Percentiles rank a stretch among this genome's conserved stretches.
These are phyloP conservation scores for Agrotis exclamationis DNA, from an alignment of 2,888 invertebrate genomes.

Conservation along the genomic window DNA sequence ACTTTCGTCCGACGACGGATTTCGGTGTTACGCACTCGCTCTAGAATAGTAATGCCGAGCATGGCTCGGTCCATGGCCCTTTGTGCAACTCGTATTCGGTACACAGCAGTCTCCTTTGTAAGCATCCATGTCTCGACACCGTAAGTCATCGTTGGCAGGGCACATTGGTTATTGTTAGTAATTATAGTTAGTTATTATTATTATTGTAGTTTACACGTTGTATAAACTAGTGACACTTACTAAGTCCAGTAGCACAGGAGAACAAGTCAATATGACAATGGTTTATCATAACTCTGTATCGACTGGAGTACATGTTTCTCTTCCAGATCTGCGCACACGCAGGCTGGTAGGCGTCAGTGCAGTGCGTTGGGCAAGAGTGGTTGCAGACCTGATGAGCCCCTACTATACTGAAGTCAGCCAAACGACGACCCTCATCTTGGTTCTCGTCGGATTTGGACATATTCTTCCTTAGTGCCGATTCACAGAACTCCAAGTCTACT, in stretches of 20 bases:
- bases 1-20: too few relatives aligned
- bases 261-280: slow-evolving; percentile 87
- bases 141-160: too few relatives aligned
- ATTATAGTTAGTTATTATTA: too few relatives aligned
- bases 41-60: too few relatives aligned
- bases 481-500: slow-evolving; percentile 70
- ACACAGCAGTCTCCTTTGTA: too few relatives aligned
- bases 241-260: slow-evolving; percentile 81
- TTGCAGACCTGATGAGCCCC: slow-evolving; percentile 84
- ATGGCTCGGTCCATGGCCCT: too few relatives aligned
- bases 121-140: too few relatives aligned
- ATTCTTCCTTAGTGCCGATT: slow-evolving; percentile 41
- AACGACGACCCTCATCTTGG: slow-evolving; percentile 67
- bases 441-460: not conserved
- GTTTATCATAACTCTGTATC: slow-evolving; percentile 79
- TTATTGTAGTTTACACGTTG: not conserved
- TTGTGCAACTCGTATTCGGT: too few relatives aligned
- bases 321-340: slow-evolving; percentile 82
- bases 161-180: too few relatives aligned
- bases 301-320: slow-evolving; percentile 54
- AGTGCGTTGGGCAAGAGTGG: slow-evolving; percentile 84
- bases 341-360: slow-evolving; percentile 82
- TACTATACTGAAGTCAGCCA: slow-evolving; percentile 78
- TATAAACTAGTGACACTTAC: slow-evolving; percentile 74
- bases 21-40: too few relatives aligned